Evolutionary conservation across 2,888 invertebrate genomes (phyloP).

Genomic region (Psylliodes chrysocephalus): DNA sequence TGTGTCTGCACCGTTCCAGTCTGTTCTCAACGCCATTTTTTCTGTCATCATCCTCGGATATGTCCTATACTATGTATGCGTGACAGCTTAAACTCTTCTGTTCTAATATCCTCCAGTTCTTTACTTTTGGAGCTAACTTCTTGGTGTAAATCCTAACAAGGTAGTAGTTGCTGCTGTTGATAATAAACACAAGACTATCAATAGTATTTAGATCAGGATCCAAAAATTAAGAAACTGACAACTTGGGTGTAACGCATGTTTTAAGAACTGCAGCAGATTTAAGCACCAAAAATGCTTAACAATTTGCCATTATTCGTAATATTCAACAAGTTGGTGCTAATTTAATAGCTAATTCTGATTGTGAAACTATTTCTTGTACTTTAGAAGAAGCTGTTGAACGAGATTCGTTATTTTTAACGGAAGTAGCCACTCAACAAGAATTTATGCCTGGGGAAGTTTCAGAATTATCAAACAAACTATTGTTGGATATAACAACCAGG

Average conservation of each 20-base stretch:
- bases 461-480: conserved; percentile 77
- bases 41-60: no score
- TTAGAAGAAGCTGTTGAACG: conserved; percentile 78
- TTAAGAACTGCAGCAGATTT: conserved; percentile 84
- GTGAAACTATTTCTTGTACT: conserved; percentile 86
- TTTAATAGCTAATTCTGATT: conserved; percentile 75
- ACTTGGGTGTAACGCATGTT: conserved; percentile 82
- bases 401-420: conserved; percentile 73
- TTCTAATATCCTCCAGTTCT: no score
- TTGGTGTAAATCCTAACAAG: conserved; percentile 80
- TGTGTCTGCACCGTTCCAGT: no score
- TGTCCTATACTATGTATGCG: no score
- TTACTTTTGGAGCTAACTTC: no score
- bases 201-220: conserved; percentile 89
- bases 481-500: conserved; percentile 75
- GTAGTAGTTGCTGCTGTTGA: conserved; percentile 81
- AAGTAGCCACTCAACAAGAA: conserved; percentile 77
- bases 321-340: conserved; percentile 85
- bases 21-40: no score
- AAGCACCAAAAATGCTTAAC: conserved; percentile 73
- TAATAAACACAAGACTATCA: conserved; percentile 80
- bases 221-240: conserved; percentile 83
- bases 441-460: conserved; percentile 93
- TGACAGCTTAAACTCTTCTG: no score
- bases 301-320: conserved; percentile 81